phyloP scores from a whole-genome alignment of 2,113 vertebrate genomes.

The Platichthys flesus region DNA sequence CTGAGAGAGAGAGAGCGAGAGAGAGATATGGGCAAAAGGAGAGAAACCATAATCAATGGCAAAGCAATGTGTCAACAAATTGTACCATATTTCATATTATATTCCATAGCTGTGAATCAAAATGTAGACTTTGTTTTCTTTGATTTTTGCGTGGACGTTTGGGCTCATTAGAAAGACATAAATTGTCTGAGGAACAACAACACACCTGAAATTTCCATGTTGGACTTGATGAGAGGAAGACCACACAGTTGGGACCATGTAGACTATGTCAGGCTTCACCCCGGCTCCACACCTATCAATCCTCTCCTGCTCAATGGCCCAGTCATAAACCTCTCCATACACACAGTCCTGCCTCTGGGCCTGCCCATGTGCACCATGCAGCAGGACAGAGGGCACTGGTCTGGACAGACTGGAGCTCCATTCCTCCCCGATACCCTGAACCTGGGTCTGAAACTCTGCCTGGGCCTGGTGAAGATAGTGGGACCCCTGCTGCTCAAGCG shows the following conservation, averaged over 20 bases:
- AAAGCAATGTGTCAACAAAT: neutral
- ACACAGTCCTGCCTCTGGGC: conserved; percentile 80
- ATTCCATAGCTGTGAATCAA: neutral
- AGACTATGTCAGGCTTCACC: conserved; percentile 80
- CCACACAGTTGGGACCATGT: conserved; percentile 87
- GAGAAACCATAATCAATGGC: neutral
- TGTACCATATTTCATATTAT: neutral
- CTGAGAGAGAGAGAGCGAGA: conserved; percentile 10
- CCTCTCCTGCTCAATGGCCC: conserved; percentile 54
- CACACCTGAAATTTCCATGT: conserved; percentile 81
- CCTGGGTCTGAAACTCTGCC: conserved; percentile 63
- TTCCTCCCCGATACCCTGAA: conserved; percentile 84
- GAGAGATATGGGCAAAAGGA: neutral
- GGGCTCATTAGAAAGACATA: neutral
- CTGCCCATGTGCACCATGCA: conserved; percentile 81
- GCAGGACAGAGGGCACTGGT: conserved; percentile 83
- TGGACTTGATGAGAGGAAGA: conserved; percentile 82
- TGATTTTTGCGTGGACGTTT: neutral
- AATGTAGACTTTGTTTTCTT: neutral
- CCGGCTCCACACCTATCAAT: conserved; percentile 37
- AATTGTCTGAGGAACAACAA: conserved; percentile 11
- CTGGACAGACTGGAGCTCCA: conserved; percentile 76
- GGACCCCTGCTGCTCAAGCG: conserved; percentile 73
- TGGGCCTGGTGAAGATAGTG: conserved; percentile 69
- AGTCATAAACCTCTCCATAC: conserved; percentile 54